Conservation (phyloP, 2,113 vertebrate genomes). For the Empidonax alnorum region DNA sequence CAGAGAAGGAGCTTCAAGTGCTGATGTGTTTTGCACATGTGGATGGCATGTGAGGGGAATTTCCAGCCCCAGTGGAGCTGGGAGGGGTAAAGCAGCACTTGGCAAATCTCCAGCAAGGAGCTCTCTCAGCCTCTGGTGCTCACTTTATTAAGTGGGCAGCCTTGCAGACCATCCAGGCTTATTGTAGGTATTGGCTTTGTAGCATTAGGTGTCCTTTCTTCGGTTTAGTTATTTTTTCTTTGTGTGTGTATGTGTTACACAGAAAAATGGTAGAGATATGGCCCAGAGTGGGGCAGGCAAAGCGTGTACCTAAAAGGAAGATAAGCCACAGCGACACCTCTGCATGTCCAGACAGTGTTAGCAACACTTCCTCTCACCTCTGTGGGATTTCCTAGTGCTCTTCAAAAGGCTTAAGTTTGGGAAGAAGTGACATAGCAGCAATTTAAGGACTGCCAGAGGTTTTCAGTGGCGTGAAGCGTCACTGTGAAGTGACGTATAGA, state of each 20-base stretch:
- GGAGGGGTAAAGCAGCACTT: not conserved
- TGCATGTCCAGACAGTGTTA: not conserved
- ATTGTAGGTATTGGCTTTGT: not conserved
- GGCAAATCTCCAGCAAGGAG: not conserved
- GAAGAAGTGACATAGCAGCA: not conserved
- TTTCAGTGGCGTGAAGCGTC: not conserved
- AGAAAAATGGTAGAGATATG: not conserved
- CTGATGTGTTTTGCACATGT: not conserved
- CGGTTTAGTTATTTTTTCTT: not conserved
- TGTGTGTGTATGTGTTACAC: not conserved
- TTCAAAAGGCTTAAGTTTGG: constrained; percentile 14
- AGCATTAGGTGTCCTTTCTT: not conserved
- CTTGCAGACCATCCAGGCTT: not conserved
- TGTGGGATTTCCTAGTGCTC: not conserved
- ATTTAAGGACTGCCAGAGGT: not conserved
- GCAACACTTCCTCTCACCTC: not conserved
- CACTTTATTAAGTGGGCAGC: not conserved
- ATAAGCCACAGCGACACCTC: not conserved
- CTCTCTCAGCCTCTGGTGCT: not conserved
- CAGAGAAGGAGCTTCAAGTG: not conserved
- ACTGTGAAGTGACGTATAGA: not conserved
- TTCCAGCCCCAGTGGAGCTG: not conserved
- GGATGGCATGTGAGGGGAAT: not conserved
- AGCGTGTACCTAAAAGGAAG: not conserved
- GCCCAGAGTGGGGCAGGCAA: not conserved